Base-by-base conservation (phyloP, 2,888 invertebrate genomes). In the Notocelia uddmanniana region DNA sequence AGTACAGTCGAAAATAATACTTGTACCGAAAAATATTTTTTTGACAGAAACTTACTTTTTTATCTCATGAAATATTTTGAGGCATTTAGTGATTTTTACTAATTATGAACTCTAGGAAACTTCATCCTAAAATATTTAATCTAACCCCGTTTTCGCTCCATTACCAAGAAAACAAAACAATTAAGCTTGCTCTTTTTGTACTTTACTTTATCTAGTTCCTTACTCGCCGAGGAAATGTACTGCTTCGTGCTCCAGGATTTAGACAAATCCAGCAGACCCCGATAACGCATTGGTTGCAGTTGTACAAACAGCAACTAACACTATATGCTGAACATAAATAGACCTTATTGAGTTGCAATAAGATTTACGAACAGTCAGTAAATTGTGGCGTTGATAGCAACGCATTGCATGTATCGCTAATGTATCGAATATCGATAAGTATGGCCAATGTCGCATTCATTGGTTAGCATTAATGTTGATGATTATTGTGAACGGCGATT, bases 211-310 rank as follows among this genome's bases (percentile, higher is more conserved):
- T 81, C 79, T 78, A 79, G 81, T 82, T 79, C 74, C 77, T 73
- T 70, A 76, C 79, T 78, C 77, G 79, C 78, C 79, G 76, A 78
- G 81, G 80, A 83, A 83, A 86, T 86, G 83, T 83, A 84, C 82
- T 75, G 84, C 80, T 81, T 82, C 81, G 82, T 82, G 79, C 81
- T 82, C 74, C 76, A 84, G 68, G 85, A 85, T 83, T 85, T 84
- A 88, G 84, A 89, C 88, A 89, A 89, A 89, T 89, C 86, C 85
- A 80, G 83, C 84, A 85, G 81, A 85, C 83, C 82, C 83, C 31
- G 86, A 89, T 89, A 90, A 87, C 89, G 86, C 89, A 89, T 90
- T 89, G 89, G 88, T 89, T 87, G 86, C 85, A 85, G 87, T 85
- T 85, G 85, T 84, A 89, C 85, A 5, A 31, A 31, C 31, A 31